Evolutionary conservation across 2,797 vertebrate genomes (phyloP).

Genomic region (Amniataba percoides): DNA sequence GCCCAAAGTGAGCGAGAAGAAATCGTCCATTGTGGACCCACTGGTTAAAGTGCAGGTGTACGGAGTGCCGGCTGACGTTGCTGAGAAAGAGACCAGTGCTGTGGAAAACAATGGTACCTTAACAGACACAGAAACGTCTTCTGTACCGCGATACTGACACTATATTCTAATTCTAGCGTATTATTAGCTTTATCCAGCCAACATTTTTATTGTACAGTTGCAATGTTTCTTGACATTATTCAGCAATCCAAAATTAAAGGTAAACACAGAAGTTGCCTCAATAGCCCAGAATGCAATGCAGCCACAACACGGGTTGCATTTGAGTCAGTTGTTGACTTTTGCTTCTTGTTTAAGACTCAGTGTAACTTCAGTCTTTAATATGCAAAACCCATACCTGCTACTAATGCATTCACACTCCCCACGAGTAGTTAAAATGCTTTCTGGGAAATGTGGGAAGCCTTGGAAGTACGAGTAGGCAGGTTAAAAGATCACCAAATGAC

Average conservation of each 20-base stretch:
- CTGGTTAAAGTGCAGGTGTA: slow-evolving; percentile 91
- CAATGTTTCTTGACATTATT: neutral
- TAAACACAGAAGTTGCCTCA: neutral
- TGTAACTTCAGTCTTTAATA: neutral
- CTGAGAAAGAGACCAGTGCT: slow-evolving; percentile 83
- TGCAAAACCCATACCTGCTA: neutral
- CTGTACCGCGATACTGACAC: neutral
- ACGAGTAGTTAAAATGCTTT: neutral
- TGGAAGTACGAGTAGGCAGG: neutral
- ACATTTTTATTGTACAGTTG: neutral
- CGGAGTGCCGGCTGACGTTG: slow-evolving; percentile 86
- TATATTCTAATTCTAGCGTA: neutral
- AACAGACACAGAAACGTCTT: neutral
- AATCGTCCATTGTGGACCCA: slow-evolving; percentile 92
- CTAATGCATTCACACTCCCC: neutral
- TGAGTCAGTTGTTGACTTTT: neutral
- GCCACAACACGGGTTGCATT: neutral
- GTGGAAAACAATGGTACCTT: slow-evolving; percentile 91
- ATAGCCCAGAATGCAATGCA: slow-evolving; percentile 8
- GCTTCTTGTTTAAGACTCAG: neutral
- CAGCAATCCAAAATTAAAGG: neutral
- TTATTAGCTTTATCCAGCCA: neutral
- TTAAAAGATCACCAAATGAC: slow-evolving; percentile 16
- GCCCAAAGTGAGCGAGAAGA: slow-evolving; percentile 92
- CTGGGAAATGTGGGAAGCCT: neutral